Evolutionary conservation across 2,888 invertebrate species (phyloP).

Genomic region (Epiblema foenella): DNA sequence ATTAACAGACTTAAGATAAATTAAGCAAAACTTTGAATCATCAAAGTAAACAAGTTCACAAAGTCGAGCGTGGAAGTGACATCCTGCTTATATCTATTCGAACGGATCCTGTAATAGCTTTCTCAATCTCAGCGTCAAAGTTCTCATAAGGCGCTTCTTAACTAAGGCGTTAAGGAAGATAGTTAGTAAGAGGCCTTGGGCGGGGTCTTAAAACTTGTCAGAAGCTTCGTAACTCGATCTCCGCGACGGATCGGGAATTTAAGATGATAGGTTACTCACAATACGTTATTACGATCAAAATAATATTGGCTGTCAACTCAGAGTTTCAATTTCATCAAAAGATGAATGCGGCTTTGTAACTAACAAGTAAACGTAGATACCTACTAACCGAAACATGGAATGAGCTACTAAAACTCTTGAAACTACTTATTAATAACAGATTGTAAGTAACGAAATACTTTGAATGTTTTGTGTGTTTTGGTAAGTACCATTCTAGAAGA

Average conservation of each 20-base stretch:
- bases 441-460: not conserved
- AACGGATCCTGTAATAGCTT: slow-evolving; percentile 83
- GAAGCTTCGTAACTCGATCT: slow-evolving; percentile 82
- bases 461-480: not conserved
- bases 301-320: slow-evolving; percentile 41
- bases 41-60: slow-evolving; percentile 82
- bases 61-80: slow-evolving; percentile 82
- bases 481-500: not conserved
- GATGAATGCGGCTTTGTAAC: slow-evolving; percentile 6
- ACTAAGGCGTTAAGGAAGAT: slow-evolving; percentile 84
- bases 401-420: not conserved
- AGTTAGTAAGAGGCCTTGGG: slow-evolving; percentile 81
- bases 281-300: slow-evolving; percentile 79
- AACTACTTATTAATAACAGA: slow-evolving; percentile 2
- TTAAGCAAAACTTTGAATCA: slow-evolving; percentile 74
- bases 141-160: slow-evolving; percentile 84
- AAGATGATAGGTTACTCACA: slow-evolving; percentile 75
- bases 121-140: slow-evolving; percentile 84
- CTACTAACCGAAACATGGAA: not conserved
- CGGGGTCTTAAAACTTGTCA: slow-evolving; percentile 81
- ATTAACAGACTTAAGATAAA: slow-evolving; percentile 61
- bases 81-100: slow-evolving; percentile 82
- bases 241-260: slow-evolving; percentile 68
- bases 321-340: slow-evolving; percentile 31
- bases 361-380: not conserved